Conservation (phyloP, 2,888 invertebrate genomes). For the Cremastinae sp. region DNA sequence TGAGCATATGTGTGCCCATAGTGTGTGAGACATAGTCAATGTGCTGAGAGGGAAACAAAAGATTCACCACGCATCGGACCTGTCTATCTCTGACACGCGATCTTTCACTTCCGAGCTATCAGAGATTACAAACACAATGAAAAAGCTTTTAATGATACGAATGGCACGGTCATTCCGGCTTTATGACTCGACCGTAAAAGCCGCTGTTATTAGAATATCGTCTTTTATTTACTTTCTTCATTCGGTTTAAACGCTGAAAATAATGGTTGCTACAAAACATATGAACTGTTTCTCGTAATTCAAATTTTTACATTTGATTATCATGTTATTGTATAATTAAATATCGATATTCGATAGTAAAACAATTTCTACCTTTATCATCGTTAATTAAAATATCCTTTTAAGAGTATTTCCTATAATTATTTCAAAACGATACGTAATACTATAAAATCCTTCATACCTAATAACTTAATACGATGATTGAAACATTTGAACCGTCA, state of each 20-base stretch:
- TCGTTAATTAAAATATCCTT: conserved; percentile 2
- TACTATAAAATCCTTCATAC: too few relatives aligned
- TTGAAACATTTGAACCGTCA: too few relatives aligned
- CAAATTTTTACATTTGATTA: too few relatives aligned
- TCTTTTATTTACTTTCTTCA: neutral
- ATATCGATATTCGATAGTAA: neutral
- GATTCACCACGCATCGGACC: conserved; percentile 10
- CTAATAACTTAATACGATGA: too few relatives aligned
- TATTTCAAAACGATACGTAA: too few relatives aligned
- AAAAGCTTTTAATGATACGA: neutral
- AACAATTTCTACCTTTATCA: conserved; percentile 7
- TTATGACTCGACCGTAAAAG: neutral
- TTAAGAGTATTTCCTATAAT: too few relatives aligned
- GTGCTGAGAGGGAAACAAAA: conserved; percentile 27
- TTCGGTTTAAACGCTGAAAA: neutral
- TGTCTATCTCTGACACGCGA: conserved; percentile 48
- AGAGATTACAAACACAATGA: neutral
- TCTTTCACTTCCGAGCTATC: conserved; percentile 3
- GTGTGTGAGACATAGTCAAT: conserved; percentile 31
- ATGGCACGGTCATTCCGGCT: neutral
- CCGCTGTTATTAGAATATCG: conserved; percentile 1
- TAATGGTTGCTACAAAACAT: too few relatives aligned
- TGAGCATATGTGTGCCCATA: neutral
- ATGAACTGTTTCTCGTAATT: too few relatives aligned
- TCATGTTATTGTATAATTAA: conserved; percentile 3